Conservation (phyloP, 2,113 vertebrate species). For the Casuarius casuarius region DNA sequence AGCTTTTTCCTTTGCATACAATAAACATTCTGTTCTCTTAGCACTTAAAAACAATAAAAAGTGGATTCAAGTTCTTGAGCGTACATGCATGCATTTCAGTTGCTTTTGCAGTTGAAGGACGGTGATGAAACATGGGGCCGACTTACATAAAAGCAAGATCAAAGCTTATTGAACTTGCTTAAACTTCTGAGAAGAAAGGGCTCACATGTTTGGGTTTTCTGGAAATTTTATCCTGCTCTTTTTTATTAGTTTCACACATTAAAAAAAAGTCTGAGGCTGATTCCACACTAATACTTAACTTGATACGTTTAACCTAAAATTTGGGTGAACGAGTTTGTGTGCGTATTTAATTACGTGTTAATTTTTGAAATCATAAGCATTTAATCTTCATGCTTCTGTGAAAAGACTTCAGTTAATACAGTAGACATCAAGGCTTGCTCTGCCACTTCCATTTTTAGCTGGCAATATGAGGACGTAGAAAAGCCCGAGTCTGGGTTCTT, state of each 20-base stretch:
- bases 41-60: not conserved
- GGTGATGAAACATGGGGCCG: not conserved
- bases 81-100: not conserved
- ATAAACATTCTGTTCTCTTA: not conserved
- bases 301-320: not conserved
- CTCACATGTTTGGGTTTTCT: not conserved
- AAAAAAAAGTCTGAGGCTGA: not conserved
- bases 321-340: not conserved
- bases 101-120: constrained; percentile 4
- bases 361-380: not conserved
- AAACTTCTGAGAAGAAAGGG: not conserved
- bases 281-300: not conserved
- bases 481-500: not conserved
- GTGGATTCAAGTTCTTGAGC: not conserved
- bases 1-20: not conserved
- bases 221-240: not conserved
- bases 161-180: not conserved
- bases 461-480: not conserved
- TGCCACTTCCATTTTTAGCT: not conserved
- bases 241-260: not conserved
- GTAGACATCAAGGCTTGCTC: not conserved
- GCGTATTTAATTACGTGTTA: not conserved
- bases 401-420: not conserved
- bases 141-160: not conserved
- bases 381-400: not conserved